Evolutionary conservation across 1,140 invertebrate species (phyloP).

Genomic region (Megalopta genalis): DNA sequence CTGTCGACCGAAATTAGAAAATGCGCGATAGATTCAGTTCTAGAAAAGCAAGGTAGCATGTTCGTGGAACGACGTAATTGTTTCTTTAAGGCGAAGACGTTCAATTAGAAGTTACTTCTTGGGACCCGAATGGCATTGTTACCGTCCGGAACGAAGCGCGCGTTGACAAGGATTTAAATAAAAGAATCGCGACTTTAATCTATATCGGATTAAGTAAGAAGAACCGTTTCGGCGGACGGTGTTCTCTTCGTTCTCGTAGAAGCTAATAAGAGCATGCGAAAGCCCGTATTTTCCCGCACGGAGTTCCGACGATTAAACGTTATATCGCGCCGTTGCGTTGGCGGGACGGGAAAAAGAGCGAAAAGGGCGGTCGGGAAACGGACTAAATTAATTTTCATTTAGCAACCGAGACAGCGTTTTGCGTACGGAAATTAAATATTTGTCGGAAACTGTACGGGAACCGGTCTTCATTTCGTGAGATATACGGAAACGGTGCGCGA

Average conservation of each 20-base stretch:
- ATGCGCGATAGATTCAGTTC: too few species aligned
- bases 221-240: neutral
- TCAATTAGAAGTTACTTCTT: neutral
- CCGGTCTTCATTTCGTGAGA: neutral
- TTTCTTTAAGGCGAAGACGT: too few species aligned
- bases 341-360: neutral
- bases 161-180: neutral
- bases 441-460: neutral
- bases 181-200: neutral
- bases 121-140: neutral
- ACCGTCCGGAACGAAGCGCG: neutral
- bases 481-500: neutral
- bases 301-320: neutral
- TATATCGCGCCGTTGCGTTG: neutral
- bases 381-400: slow-evolving; percentile 4
- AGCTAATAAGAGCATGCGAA: neutral
- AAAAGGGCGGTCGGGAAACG: neutral
- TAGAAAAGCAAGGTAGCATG: too few species aligned
- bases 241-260: neutral
- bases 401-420: neutral
- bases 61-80: too few species aligned
- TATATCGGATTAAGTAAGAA: neutral
- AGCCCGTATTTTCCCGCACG: neutral
- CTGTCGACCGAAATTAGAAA: too few species aligned
- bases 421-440: neutral